Base-by-base conservation (phyloP, 2,113 vertebrate genomes). In the Orcinus orca region DNA sequence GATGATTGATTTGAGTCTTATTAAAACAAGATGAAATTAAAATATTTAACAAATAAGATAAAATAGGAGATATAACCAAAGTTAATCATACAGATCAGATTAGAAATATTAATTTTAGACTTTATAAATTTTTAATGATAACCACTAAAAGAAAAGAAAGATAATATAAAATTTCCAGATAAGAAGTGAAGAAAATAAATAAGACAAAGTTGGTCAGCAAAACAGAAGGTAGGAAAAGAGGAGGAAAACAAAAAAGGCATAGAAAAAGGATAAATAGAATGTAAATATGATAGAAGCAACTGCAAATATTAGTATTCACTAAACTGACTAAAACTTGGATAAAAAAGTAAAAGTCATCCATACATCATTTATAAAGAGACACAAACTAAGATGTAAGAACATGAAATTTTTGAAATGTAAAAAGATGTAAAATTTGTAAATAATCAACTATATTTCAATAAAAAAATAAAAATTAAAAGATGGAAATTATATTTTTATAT, bases 121-220 rank as follows among this genome's bases (percentile, higher is more conserved):
- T 90, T 20, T 73, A 92, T 74, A 70, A 20, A 68, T 55, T 53
- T 96, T 91, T 55, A 65, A 44, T 70, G 53, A 67, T 68, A 53
- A 41, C 7, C 14, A 83, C 77, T 88, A 63, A 93, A 73, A 94
- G 21, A 77, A 77, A 77, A 81, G 7, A 44, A 50, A 94, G 17
- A 44, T 25, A 74, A 83, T 33, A 82, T 11, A 96, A 97, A 83
- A 92, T 58, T 95, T 96, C 29, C 17, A 89, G 68, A 74, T 60
- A 97, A 87, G 36, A 18, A 86, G 53, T 73, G 9, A 44, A 47
- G 5, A 85, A 95, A 83, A 91, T 21, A 70, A 92, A 36, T n/a
- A 74, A 55, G 10, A 25, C 63, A 88, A 91, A 83, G 18, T 44
- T 79, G 18, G 26, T 73, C 21, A 97, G 58, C 33, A 90, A 97